Conservation (phyloP, 1,140 invertebrate genomes). For the Brachystomella parvula region DNA sequence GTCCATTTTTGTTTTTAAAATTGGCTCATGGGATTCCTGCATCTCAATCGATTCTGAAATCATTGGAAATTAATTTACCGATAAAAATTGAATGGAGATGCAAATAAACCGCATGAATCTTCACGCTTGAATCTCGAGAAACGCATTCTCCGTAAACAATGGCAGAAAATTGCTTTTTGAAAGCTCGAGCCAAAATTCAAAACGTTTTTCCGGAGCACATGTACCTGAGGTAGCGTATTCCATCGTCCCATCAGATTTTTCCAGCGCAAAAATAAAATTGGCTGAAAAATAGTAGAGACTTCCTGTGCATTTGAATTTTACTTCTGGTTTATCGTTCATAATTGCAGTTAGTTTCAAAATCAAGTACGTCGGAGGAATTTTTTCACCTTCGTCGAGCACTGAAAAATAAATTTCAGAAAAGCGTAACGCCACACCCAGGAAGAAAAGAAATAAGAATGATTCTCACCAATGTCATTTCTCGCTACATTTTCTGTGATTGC, state of each 20-base stretch:
- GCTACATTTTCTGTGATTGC: constrained; percentile 25
- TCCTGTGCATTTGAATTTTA: constrained; percentile 28
- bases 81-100: neutral
- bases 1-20: constrained; percentile 20
- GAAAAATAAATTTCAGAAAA: neutral
- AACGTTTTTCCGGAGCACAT: too few relatives aligned
- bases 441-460: constrained; percentile 4
- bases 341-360: constrained; percentile 27
- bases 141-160: neutral
- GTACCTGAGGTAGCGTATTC: constrained; percentile 23
- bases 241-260: constrained; percentile 30
- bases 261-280: constrained; percentile 30
- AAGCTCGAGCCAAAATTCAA: neutral
- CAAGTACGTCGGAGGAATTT: constrained; percentile 21
- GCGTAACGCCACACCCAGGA: neutral
- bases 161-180: neutral
- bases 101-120: neutral
- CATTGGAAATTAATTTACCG: neutral
- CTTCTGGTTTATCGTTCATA: constrained; percentile 12
- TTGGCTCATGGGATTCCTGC: constrained; percentile 25
- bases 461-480: constrained; percentile 31
- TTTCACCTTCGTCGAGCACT: constrained; percentile 30
- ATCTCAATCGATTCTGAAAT: constrained; percentile 25
- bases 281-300: constrained; percentile 33
- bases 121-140: too few relatives aligned